phyloP scores from a whole-genome alignment of 2,113 vertebrate genomes.

The Naja naja region DNA sequence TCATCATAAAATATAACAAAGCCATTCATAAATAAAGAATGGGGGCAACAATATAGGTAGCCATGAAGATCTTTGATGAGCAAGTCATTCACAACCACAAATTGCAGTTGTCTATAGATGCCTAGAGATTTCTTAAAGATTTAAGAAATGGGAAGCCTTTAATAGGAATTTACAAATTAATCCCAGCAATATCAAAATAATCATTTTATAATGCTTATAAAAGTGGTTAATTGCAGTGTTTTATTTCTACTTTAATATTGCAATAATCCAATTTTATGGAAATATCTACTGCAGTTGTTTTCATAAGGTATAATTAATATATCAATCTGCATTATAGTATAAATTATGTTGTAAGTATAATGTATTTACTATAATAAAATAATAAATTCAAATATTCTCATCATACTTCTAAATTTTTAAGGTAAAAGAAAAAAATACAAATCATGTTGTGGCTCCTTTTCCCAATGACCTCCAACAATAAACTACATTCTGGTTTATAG shows the following conservation, averaged over 20 bases:
- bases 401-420: background rate
- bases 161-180: background rate
- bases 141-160: background rate
- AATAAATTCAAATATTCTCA: background rate
- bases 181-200: background rate
- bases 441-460: background rate
- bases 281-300: background rate
- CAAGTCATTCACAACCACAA: background rate
- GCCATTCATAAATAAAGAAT: background rate
- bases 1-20: background rate
- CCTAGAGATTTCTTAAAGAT: background rate
- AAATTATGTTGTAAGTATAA: background rate
- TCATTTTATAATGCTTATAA: background rate
- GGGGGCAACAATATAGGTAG: background rate
- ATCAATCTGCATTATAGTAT: background rate
- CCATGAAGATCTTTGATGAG: background rate
- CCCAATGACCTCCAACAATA: background rate
- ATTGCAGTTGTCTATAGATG: background rate
- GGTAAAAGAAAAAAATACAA: background rate
- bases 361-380: background rate
- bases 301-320: background rate
- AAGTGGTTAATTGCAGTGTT: background rate
- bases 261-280: background rate
- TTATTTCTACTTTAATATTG: background rate
- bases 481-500: background rate